Evolutionary conservation across 2,113 vertebrate species (phyloP).

Genomic region (Tetrao urogallus): DNA sequence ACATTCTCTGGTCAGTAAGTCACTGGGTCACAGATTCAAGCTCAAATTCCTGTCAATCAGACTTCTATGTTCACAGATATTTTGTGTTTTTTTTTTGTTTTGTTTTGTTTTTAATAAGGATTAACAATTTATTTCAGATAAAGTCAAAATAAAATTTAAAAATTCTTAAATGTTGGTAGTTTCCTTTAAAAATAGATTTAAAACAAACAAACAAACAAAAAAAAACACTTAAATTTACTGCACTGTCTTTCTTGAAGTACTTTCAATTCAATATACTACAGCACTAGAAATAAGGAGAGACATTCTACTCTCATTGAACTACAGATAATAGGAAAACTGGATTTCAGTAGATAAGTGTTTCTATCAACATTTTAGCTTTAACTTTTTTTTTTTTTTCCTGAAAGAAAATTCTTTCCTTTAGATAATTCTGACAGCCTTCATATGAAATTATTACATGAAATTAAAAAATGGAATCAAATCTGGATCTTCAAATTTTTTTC

Average conservation of each 20-base stretch:
- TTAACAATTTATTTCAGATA: background rate
- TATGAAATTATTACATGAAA: background rate
- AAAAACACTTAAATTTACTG: too few species aligned
- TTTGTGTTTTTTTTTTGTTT: background rate
- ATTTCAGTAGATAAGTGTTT: background rate
- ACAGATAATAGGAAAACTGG: background rate
- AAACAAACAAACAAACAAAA: background rate
- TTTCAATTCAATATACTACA: background rate
- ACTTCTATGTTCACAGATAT: background rate
- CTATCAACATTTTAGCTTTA: background rate
- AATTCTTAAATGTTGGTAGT: background rate
- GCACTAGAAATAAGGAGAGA: background rate
- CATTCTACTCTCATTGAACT: background rate
- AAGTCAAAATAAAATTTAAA: background rate
- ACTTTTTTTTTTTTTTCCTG: background rate
- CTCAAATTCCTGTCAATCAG: background rate
- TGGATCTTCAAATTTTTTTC: background rate
- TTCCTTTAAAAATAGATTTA: background rate
- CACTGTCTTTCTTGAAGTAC: background rate
- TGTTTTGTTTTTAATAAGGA: background rate
- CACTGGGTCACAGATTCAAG: background rate
- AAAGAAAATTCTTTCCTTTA: background rate
- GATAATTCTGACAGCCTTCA: background rate
- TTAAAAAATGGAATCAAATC: background rate
- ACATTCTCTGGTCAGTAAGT: background rate